These are phyloP conservation scores for Sander vitreus DNA, from an alignment of 2,113 vertebrate species.

Conservation along the genomic window DNA sequence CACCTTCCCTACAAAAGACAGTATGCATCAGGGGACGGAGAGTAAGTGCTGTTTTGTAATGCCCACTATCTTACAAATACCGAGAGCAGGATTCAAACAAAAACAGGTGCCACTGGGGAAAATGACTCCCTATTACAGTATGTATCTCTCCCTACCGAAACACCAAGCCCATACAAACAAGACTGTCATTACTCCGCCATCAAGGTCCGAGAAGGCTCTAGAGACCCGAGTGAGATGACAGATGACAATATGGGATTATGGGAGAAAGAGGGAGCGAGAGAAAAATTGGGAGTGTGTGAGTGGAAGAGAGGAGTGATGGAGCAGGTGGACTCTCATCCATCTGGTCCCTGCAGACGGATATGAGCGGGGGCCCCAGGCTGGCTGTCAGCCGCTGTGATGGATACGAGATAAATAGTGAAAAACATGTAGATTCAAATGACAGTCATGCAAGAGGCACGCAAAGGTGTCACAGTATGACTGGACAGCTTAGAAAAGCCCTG, in stretches of 20 bases:
- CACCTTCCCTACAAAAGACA: neutral
- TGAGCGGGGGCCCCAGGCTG: slow-evolving; percentile 15
- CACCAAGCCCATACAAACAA: slow-evolving; percentile 37
- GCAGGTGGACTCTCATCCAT: slow-evolving; percentile 58
- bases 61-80: slow-evolving; percentile 43
- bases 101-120: slow-evolving; percentile 37
- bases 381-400: slow-evolving; percentile 43
- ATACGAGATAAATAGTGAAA: slow-evolving; percentile 55
- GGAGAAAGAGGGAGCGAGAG: slow-evolving; percentile 15
- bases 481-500: slow-evolving; percentile 9
- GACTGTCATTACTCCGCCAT: slow-evolving; percentile 45
- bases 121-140: slow-evolving; percentile 48
- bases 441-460: neutral
- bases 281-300: neutral
- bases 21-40: slow-evolving; percentile 5
- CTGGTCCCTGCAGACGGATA: slow-evolving; percentile 45
- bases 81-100: slow-evolving; percentile 31
- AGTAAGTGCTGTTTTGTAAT: slow-evolving; percentile 46
- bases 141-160: slow-evolving; percentile 33
- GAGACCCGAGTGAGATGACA: slow-evolving; percentile 39
- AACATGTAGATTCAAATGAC: slow-evolving; percentile 58
- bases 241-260: slow-evolving; percentile 51
- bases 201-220: slow-evolving; percentile 5
- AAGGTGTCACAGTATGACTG: neutral
- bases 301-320: slow-evolving; percentile 45